These are phyloP conservation scores for Amblyopsis hoosieri DNA, from an alignment of 2,797 vertebrate species.

Conservation along the genomic window DNA sequence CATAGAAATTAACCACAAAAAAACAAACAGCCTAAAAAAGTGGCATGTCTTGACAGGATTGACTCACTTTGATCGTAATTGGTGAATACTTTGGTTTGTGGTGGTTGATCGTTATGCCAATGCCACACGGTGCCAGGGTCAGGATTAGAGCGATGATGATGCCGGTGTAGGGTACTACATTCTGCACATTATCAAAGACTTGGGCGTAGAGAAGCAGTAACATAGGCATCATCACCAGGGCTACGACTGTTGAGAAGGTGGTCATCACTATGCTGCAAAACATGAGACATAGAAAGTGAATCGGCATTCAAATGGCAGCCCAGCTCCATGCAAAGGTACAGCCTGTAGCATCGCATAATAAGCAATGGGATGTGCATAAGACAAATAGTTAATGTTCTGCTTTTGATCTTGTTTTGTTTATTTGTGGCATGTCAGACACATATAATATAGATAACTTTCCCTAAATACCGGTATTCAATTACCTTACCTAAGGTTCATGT, in stretches of 20 bases:
- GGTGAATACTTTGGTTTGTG: conserved; percentile 77
- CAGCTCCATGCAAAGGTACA: too few species aligned
- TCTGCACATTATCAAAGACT: conserved; percentile 74
- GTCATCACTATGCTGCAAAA: conserved; percentile 85
- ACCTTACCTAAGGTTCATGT: conserved; percentile 89
- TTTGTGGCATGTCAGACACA: not conserved
- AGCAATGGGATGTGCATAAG: too few species aligned
- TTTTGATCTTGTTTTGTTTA: too few species aligned
- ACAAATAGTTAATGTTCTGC: too few species aligned
- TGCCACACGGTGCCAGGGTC: conserved; percentile 77
- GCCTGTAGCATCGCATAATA: too few species aligned
- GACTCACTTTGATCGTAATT: conserved; percentile 78
- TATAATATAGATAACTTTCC: not conserved
- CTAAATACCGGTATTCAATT: not conserved
- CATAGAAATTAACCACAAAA: not conserved
- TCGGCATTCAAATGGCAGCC: not conserved
- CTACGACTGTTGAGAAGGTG: conserved; percentile 79
- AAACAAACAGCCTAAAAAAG: not conserved
- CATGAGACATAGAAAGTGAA: not conserved
- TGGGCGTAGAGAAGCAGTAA: conserved; percentile 80
- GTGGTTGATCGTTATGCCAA: conserved; percentile 81
- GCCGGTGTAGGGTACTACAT: conserved; percentile 78
- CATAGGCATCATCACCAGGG: conserved; percentile 85
- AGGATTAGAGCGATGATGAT: conserved; percentile 73
- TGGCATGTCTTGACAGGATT: not conserved